Conservation (phyloP, 2,797 vertebrate species). For the Tympanoctomys barrerae region DNA sequence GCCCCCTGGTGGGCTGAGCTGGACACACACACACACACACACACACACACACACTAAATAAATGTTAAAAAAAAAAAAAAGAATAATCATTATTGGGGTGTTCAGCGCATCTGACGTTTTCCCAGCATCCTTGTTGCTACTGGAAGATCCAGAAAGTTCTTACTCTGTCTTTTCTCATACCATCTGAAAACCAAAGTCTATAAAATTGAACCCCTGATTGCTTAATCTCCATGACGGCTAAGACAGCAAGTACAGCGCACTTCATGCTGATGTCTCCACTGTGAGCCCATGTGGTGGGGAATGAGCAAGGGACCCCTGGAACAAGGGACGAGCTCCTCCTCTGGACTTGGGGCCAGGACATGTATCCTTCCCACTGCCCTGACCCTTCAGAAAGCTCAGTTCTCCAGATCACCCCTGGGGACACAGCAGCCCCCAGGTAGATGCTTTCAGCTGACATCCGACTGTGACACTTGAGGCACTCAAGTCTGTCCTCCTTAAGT, state of each 20-base stretch:
- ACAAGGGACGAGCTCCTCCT: neutral
- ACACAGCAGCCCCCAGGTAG: neutral
- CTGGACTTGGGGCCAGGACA: neutral
- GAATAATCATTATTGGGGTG: neutral
- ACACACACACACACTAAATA: no score
- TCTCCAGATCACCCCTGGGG: no score
- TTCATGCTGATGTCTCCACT: fast-evolving
- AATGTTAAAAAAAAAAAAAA: neutral
- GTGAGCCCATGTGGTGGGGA: fast-evolving
- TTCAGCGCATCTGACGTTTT: neutral
- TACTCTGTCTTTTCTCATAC: neutral
- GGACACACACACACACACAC: no score
- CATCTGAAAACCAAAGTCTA: neutral
- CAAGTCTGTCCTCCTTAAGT: neutral
- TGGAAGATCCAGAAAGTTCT: neutral
- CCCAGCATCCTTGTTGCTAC: neutral
- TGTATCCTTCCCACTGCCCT: neutral
- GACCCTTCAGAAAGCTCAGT: neutral
- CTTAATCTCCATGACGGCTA: neutral
- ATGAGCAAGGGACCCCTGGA: no score
- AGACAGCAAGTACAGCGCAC: neutral
- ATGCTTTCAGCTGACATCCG: neutral
- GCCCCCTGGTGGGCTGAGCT: no score
- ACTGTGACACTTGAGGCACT: fast-evolving
- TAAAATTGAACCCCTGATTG: neutral